Base-by-base conservation (phyloP, 2,797 vertebrate genomes). In the Enteromius paludinosus region DNA sequence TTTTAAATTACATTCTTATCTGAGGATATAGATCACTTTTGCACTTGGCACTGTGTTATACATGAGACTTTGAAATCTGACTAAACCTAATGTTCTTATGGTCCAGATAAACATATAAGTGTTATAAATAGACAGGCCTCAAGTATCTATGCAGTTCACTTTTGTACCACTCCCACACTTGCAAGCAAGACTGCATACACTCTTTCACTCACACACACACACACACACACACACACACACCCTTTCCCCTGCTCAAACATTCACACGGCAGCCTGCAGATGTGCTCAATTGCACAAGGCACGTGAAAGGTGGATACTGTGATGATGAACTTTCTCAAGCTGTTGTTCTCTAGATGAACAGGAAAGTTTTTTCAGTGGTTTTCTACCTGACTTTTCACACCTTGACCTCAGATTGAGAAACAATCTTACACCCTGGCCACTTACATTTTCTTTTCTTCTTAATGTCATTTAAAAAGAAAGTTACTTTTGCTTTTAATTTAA, bases 51-150 rank as follows among this genome's bases (percentile, higher is more conserved):
- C 74, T 78, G 47, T 77, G 49, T 45, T 59, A 74, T 70, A 78
- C 20, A 45, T 75, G 18, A 41, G 23, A 64, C 68, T 81, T 80
- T 80, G 68, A 86, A 82, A 80, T 78, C n/a, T 49, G 77, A 86
- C 79, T 79, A 83, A 75, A 79, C 3, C 45, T 74, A 41, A 66
- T 54, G 83, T 78, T 78, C 82, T 85, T 72, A 80, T 73, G 83
- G 85, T 86, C 83, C 70, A 85, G 66, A n/a, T 56, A 76, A 64
- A 83, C 79, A 76, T 80, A 85, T 76, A 81, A 86, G 64, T 41
- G 82, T 70, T 86, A 89, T 78, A 90, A 88, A 90, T 89, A 88
- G 72, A 68, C 6, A 10, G 54, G 83, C 78, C 49, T 82, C 76
- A 84, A 78, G 80, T 84, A 77, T 87, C 79, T 75, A 11, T 66